phyloP scores from a whole-genome alignment of 2,888 invertebrate genomes.

The Cloeon dipterum region DNA sequence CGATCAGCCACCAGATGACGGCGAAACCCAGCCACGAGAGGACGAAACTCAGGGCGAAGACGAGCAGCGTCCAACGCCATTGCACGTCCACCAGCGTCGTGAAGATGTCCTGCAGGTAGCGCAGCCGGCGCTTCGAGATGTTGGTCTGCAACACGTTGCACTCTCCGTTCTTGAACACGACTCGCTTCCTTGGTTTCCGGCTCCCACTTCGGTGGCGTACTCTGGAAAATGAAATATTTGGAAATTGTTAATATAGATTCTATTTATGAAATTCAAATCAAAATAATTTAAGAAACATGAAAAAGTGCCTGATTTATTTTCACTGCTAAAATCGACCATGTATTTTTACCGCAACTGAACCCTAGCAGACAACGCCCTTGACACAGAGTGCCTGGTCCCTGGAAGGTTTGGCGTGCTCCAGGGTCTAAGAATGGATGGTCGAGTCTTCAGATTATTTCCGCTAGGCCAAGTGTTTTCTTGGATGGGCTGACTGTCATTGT shows the following conservation, averaged over 20 bases:
- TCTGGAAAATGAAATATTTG: conserved; percentile 24
- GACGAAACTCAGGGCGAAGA: conserved; percentile 64
- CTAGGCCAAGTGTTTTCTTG: too few relatives aligned
- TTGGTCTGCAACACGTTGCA: conserved; percentile 81
- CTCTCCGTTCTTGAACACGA: conserved; percentile 87
- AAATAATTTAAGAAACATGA: too few relatives aligned
- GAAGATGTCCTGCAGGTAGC: conserved; percentile 48
- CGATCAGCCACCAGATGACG: conserved; percentile 74
- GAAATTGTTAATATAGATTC: too few relatives aligned
- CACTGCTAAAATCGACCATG: too few relatives aligned
- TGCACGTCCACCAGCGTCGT: conserved; percentile 74
- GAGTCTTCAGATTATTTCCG: too few relatives aligned
- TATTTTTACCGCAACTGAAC: too few relatives aligned
- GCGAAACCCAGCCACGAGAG: conserved; percentile 78
- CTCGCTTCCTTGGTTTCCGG: conserved; percentile 52
- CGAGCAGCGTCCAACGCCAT: conserved; percentile 81
- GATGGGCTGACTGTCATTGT: too few relatives aligned
- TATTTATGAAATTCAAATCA: too few relatives aligned
- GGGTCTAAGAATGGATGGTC: too few relatives aligned
- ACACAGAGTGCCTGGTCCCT: too few relatives aligned
- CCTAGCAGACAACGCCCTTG: too few relatives aligned
- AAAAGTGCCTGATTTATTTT: neutral
- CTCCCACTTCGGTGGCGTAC: conserved; percentile 43
- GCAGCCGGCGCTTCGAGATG: conserved; percentile 54
- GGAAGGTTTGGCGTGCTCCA: too few relatives aligned